Evolutionary conservation across 2,888 invertebrate species (phyloP), one percentile per base, ranked within the genome.

Genomic region (Ferdinandea cuprea): DNA sequence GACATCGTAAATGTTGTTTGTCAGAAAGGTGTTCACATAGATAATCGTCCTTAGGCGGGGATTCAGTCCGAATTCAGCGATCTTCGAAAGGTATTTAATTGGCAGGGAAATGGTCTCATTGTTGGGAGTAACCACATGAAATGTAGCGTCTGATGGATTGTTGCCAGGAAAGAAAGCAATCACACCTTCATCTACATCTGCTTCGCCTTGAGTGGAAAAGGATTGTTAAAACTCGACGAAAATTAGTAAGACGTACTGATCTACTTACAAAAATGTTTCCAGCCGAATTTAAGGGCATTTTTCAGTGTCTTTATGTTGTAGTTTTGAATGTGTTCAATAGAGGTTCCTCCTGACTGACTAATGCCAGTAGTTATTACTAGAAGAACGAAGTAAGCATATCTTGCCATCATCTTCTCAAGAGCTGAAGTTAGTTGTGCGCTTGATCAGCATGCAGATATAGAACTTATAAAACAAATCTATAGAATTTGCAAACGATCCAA

Each of bases 111-210:
- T 81, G 28, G 87, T 88, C 32, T 87, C 89, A 71, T 90, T 90
- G 46, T 87, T 89, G 3, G 86, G 56, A 2, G 89, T 89, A 77
- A 90, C 80, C 2, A 89, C 87, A 59, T 88, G 86, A 0, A 89
- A 61, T 0, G 77, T 86, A 7, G 88, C 88, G 71, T 90, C 89
- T 54, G 89, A 88, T 66, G 89, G 90, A 86, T 86, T 88, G 35
- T 86, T 88, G 85, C 90, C 89, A 19, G 86, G 86, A 46, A 86
- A 89, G 8, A 90, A 80, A 0, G 88, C 78, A 86, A 89, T 89
- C 7, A 90, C 88, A 17, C 88, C 88, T 85, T 89, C 89, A 46
- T 89, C 88, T 1, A 89, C 88, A 0, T 89, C 88, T 0, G 90
- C 86, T 58, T 88, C 87, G 76, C 89, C 89, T 89, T 11, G 2